Conservation (phyloP, 2,113 vertebrate genomes). For the Pandion haliaetus region DNA sequence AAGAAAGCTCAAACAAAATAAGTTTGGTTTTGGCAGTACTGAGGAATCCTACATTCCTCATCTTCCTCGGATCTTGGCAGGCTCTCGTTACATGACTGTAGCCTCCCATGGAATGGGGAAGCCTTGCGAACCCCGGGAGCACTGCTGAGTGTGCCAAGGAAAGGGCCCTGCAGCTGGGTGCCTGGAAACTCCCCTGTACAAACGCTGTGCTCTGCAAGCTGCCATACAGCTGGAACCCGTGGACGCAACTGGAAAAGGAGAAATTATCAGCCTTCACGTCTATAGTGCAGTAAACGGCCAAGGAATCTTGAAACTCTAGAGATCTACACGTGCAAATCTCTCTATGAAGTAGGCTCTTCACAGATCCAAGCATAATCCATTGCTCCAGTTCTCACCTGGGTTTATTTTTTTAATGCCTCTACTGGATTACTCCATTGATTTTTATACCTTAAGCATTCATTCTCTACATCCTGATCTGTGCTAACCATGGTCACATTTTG, state of each 20-base stretch:
- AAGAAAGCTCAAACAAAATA: background rate
- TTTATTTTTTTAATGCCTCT: background rate
- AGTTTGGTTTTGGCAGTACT: background rate
- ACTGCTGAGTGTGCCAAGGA: background rate
- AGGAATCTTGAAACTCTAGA: background rate
- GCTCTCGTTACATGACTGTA: background rate
- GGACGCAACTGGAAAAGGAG: background rate
- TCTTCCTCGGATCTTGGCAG: background rate
- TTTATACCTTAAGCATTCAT: background rate
- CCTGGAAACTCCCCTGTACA: background rate
- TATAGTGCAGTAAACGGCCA: background rate
- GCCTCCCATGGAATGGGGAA: background rate
- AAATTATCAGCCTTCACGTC: background rate
- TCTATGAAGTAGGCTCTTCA: background rate
- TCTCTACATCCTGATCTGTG: background rate
- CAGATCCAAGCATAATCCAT: background rate
- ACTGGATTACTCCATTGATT: background rate
- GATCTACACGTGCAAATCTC: background rate
- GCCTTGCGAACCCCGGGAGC: background rate
- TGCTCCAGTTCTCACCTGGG: background rate
- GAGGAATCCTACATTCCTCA: background rate
- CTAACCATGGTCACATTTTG: background rate
- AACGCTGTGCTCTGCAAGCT: background rate
- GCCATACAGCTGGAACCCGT: background rate
- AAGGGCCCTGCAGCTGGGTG: background rate